Conservation (phyloP, 1,140 invertebrate species). For the Pogonomyrmex barbatus region DNA sequence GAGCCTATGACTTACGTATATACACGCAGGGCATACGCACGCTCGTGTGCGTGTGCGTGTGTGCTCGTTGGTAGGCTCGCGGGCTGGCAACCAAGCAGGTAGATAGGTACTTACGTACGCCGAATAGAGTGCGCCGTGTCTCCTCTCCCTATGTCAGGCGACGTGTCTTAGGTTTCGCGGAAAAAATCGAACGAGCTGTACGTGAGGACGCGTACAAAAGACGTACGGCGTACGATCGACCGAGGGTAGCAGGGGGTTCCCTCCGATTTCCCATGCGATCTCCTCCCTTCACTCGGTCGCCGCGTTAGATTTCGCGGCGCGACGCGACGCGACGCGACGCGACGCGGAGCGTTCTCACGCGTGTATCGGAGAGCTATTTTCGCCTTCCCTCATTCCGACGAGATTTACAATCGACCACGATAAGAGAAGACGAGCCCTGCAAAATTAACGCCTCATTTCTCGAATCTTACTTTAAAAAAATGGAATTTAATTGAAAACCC, state of each 20-base stretch:
- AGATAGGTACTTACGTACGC: conserved; percentile 71
- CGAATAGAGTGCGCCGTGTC: conserved; percentile 69
- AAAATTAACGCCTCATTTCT: background rate
- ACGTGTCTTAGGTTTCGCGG: conserved; percentile 81
- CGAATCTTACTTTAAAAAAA: background rate
- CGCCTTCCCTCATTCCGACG: conserved; percentile 13
- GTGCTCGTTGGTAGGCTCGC: conserved; percentile 58
- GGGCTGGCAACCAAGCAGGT: conserved; percentile 41
- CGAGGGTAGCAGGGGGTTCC: conserved; percentile 44
- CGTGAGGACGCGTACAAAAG: conserved; percentile 81
- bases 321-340: background rate
- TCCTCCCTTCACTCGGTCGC: background rate
- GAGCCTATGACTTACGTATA: conserved; percentile 59
- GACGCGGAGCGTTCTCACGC: conserved; percentile 41
- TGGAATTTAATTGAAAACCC: background rate
- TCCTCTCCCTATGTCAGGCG: conserved; percentile 74
- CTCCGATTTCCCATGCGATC: conserved; percentile 49
- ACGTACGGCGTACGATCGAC: conserved; percentile 65
- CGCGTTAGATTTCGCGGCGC: conserved; percentile 44
- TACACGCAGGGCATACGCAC: background rate
- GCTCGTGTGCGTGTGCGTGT: conserved; percentile 41
- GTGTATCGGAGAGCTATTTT: background rate
- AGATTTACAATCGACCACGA: conserved; percentile 22
- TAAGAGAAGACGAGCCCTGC: background rate
- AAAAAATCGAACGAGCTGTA: conserved; percentile 82